A percentile compares a stretch with the other conserved stretches of the same genome.
These are phyloP conservation scores for Meriones unguiculatus DNA, from an alignment of 2,113 vertebrate species.

Conservation along the genomic window DNA sequence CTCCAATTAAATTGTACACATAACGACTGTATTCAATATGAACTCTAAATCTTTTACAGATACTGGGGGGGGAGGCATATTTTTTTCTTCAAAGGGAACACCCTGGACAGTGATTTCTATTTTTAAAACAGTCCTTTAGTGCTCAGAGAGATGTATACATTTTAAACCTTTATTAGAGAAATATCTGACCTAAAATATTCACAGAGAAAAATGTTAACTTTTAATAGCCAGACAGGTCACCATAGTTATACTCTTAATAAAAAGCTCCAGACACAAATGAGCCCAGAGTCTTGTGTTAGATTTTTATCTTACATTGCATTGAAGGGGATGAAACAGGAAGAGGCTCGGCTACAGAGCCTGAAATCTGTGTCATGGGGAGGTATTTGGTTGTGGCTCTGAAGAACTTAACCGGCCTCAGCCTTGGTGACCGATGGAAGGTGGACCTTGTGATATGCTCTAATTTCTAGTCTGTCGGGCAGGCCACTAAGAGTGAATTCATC, in stretches of 20 bases:
- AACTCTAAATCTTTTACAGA: not conserved
- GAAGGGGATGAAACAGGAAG: not conserved
- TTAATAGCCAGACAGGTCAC: not conserved
- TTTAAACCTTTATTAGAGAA: conserved; percentile 27
- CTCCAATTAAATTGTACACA: conserved; percentile 38
- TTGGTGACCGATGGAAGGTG: not conserved
- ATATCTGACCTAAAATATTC: conserved; percentile 37
- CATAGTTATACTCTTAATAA: not conserved
- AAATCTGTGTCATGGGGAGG: not conserved
- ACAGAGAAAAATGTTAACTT: conserved; percentile 25
- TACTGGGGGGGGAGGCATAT: not conserved
- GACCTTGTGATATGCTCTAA: conserved; percentile 23
- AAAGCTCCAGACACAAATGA: not conserved
- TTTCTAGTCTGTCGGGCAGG: conserved; percentile 33
- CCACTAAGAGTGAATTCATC: not conserved
- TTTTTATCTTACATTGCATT: not conserved
- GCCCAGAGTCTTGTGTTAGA: not conserved
- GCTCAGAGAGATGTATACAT: not conserved
- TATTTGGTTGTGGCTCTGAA: conserved; percentile 51
- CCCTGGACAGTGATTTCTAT: conserved; percentile 36
- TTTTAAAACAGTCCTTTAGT: conserved; percentile 24
- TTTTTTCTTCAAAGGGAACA: conserved; percentile 50
- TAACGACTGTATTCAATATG: conserved; percentile 2
- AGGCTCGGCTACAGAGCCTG: not conserved
- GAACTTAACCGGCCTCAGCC: not conserved